Conservation (phyloP, 2,797 vertebrate genomes). For the Falco biarmicus region DNA sequence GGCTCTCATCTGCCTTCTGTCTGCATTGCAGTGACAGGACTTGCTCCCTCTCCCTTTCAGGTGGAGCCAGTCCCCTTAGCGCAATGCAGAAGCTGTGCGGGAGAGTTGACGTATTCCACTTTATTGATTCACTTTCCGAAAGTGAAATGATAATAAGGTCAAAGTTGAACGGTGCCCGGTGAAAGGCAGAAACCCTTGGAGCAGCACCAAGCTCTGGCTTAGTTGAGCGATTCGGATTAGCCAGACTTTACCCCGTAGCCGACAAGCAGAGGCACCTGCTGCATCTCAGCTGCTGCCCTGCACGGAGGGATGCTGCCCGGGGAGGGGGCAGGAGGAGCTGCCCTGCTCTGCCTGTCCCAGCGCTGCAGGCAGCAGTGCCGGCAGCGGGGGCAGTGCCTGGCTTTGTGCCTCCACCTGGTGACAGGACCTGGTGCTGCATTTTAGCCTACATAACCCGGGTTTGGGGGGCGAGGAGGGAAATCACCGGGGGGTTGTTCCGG, state of each 20-base stretch:
- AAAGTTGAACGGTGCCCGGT: background rate
- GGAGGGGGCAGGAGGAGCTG: background rate
- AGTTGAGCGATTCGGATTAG: accelerated
- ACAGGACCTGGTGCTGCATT: background rate
- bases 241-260: background rate
- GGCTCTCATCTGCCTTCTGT: background rate
- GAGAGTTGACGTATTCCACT: background rate
- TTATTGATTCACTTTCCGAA: background rate
- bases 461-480: background rate
- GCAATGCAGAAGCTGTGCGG: background rate
- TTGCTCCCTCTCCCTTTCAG: background rate
- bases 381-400: background rate
- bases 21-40: background rate
- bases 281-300: background rate
- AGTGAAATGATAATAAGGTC: background rate
- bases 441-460: background rate
- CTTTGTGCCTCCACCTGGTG: slow-evolving; percentile 56
- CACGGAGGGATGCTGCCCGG: background rate
- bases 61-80: background rate
- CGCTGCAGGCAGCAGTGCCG: background rate
- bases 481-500: background rate
- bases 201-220: background rate
- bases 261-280: background rate
- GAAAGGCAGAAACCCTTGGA: background rate
- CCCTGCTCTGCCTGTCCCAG: background rate